Base-by-base conservation (phyloP, 35 echinoderm and acorn worm species). In the Stichopus chloronotus region DNA sequence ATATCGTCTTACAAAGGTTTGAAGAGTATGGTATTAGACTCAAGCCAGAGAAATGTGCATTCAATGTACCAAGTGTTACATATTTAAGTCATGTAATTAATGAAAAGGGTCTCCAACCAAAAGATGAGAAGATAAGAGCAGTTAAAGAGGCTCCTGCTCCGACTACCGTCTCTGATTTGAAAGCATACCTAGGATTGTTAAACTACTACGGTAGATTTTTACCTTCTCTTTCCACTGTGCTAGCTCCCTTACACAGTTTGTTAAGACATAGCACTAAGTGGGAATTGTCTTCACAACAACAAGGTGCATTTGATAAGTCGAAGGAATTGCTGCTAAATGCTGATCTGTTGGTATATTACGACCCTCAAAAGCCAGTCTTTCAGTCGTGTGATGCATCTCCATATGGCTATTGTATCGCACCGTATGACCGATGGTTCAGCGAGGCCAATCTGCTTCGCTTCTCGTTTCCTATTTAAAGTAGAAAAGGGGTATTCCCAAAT, bases 171-270 rank as follows among this genome's bases (percentile, higher is more conserved):
- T 83, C 78, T 5, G 92, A 96, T 19, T 52, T 96, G 59, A 93
- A 59, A 58, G 89, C 95, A 0, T 96, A 90, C 24, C 25, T 93
- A 65, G 87, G 92, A 6, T 61, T 93, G 12, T 10, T 96, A 16
- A 93, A 93, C 79, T 93, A 96, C 63, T 96, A 96, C 58, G 92
- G 86, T 9, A 91, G 72, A 57, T 93, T 96, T 63, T 9, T 96
- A 7, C 92, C 95, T 11, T n/a, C 65, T 16, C 79, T 96, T 4
- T 80, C 92, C 24, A 63, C 87, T 59, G 43, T 55, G 4, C 63
- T 96, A 13, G 87, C 81, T n/a, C 95, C 92, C 16, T 52, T 93
- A 21, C 87, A 96, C 19, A 4, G 43, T 13, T n/a, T 93, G 25
- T 60, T 86, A 22, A 59, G 78, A 16, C 87, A 96, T 58, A 74